These are phyloP conservation scores for Enteromius treurensis DNA, from an alignment of 2,797 vertebrate genomes.

Conservation along the genomic window DNA sequence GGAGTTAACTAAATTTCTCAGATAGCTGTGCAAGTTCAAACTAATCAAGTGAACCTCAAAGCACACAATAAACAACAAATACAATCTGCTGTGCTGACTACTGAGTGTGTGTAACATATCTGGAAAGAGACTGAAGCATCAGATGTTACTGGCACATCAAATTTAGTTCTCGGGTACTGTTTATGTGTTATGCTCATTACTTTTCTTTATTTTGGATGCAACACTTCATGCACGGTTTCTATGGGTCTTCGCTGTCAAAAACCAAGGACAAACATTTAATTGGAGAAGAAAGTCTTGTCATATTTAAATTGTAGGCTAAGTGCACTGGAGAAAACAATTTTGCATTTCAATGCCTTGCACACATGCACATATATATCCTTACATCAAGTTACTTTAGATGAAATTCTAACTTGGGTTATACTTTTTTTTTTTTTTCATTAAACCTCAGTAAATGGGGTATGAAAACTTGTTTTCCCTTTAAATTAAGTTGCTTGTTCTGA, in stretches of 20 bases:
- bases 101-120: background rate
- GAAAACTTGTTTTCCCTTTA: background rate
- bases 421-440: background rate
- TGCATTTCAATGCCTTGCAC: background rate
- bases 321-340: background rate
- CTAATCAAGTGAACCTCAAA: background rate
- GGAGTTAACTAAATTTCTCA: background rate
- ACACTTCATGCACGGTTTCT: background rate
- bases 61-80: background rate
- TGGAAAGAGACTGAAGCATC: background rate
- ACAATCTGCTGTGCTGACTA: background rate
- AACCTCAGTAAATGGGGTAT: background rate
- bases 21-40: background rate
- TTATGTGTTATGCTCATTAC: background rate
- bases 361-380: background rate
- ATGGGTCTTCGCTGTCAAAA: background rate
- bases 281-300: background rate
- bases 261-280: background rate
- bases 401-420: background rate
- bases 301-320: background rate
- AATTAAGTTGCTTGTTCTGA: background rate
- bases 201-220: background rate
- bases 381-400: background rate
- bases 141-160: background rate
- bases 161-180: background rate